Conservation (phyloP, 2,113 vertebrate species). For the Oenanthe oenanthe region DNA sequence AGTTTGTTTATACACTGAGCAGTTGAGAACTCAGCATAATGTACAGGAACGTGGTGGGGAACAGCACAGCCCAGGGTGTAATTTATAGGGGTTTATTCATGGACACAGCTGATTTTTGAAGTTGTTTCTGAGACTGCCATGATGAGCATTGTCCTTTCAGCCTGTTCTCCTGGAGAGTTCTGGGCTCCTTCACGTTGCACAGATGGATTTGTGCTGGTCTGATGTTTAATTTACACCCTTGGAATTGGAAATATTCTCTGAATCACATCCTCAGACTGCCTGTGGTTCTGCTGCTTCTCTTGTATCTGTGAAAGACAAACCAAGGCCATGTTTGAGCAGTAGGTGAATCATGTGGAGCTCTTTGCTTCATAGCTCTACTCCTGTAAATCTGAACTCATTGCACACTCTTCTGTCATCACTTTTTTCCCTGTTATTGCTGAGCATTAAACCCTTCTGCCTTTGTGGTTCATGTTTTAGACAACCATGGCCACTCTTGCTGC, state of each 20-base stretch:
- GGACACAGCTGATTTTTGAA: neutral
- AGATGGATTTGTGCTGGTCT: neutral
- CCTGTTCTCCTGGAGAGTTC: neutral
- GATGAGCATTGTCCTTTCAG: neutral
- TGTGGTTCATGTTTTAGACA: neutral
- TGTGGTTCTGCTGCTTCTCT: neutral
- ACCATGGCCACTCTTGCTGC: neutral
- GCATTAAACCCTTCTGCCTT: neutral
- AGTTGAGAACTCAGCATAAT: constrained; percentile 37
- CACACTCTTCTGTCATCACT: neutral
- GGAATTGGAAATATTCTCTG: neutral
- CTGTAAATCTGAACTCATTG: neutral
- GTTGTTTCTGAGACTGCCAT: neutral
- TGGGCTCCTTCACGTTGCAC: rapidly evolving
- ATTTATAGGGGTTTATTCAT: neutral
- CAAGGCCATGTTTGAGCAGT: neutral
- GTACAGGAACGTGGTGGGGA: neutral
- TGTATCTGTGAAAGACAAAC: neutral
- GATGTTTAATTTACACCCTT: neutral
- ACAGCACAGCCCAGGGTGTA: neutral
- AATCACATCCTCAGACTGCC: neutral
- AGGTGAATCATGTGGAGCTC: neutral
- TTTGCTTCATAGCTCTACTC: neutral
- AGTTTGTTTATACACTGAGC: constrained; percentile 40
- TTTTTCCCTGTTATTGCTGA: neutral